Base-by-base conservation (phyloP, 2,888 invertebrate species). In the Diadegma fenestrale region DNA sequence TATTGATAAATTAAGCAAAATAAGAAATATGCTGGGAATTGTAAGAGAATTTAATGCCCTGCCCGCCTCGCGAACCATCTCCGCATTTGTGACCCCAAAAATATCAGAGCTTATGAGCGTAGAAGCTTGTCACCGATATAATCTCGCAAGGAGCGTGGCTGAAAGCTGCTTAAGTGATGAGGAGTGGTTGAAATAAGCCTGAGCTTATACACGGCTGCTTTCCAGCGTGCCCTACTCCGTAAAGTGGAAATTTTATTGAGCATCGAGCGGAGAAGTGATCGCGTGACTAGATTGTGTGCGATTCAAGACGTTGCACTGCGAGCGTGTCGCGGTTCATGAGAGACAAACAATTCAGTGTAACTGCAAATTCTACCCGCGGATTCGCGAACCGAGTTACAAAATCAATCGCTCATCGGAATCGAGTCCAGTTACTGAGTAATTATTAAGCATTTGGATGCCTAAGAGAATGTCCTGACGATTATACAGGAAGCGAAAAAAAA, bases 231-330 rank as follows among this genome's bases (percentile, higher is more conserved):
- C 51, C 48, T 71, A 26, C 17, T 26, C 22, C 45, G 8, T 45
- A 45, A 45, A 68, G 45, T 30, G 68, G 26, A 54, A n/a, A 71
- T 71, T 54, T 51, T 71, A 71, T 51, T 30, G 51, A 48, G 51
- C 19, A 33, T 71, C 51, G 51, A 41, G 45, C 19, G 14, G 45
- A 43, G 14, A 45, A 58, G 26, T 58, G 58, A 58, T 58, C 58
- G 58, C 58, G 58, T 58, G 58, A 58, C 58, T 26, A 58, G 58
- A 58, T 58, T 58, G 58, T 26, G 14, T 58, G 14, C 58, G 26
- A 58, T 58, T 43, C 26, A 43, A 43, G 68, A 43, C 26, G n/a
- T 2, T 26, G 68, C 43, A 66, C 41, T 37, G 37, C 6, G 41
- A 66, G 66, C 66, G 8, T 22, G n/a, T 14, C 22, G 19, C 37